These are phyloP conservation scores for Takifugu flavidus DNA, from an alignment of 2,113 vertebrate species.

Conservation along the genomic window DNA sequence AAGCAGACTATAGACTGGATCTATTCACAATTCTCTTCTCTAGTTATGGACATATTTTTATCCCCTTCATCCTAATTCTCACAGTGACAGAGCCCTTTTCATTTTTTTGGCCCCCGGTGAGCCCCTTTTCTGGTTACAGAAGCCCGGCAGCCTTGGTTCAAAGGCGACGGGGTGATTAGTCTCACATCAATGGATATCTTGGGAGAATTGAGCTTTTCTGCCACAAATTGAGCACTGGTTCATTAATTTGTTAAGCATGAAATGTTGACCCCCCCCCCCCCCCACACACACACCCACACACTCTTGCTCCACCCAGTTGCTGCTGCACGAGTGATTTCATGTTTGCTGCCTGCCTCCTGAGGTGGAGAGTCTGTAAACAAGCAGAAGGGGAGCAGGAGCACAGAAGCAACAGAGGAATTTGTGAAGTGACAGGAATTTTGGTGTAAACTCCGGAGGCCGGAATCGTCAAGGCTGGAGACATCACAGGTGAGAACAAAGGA, in stretches of 20 bases:
- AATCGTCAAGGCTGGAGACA: constrained; percentile 29
- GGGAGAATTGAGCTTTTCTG: constrained; percentile 28
- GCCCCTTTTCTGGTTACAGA: neutral
- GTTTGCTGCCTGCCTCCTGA: constrained; percentile 53
- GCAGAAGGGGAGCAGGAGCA: constrained; percentile 43
- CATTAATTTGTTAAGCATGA: constrained; percentile 63
- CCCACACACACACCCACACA: constrained; percentile 18
- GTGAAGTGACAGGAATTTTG: constrained; percentile 21
- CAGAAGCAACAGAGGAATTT: constrained; percentile 28
- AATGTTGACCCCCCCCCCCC: constrained; percentile 30
- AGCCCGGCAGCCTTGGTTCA: constrained; percentile 10
- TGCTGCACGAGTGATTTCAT: constrained; percentile 31
- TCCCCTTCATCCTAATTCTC: neutral
- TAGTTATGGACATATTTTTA: neutral
- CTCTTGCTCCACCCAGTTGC: constrained; percentile 38
- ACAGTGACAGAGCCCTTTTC: constrained; percentile 7
- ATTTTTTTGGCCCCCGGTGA: neutral
- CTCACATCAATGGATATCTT: constrained; percentile 28
- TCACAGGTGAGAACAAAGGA: constrained; percentile 46
- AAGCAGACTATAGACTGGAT: neutral
- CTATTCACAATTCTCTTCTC: neutral
- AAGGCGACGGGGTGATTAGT: constrained; percentile 31
- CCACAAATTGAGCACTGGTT: constrained; percentile 42
- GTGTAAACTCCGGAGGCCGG: constrained; percentile 40
- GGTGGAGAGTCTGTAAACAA: constrained; percentile 41